These are phyloP conservation scores for Scaptomyza cyrtandrae DNA, from an alignment of 2,888 invertebrate genomes.

Conservation along the genomic window DNA sequence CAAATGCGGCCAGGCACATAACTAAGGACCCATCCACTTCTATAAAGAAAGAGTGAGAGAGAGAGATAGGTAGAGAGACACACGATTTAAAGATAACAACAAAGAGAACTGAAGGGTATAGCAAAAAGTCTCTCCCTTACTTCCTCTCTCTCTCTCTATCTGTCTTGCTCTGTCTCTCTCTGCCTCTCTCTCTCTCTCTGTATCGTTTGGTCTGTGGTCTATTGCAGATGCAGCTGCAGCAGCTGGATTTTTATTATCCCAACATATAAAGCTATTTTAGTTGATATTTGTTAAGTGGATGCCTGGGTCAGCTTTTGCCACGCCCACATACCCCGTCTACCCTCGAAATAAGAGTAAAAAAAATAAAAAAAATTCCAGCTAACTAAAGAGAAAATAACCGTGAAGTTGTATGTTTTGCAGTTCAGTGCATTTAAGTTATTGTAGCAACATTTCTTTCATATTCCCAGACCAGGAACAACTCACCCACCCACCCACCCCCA, in stretches of 20 bases:
- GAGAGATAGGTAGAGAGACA: background rate
- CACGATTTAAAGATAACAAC: slow-evolving; percentile 21
- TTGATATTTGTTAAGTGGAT: slow-evolving; percentile 67
- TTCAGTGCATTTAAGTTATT: slow-evolving; percentile 74
- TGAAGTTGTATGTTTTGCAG: slow-evolving; percentile 77
- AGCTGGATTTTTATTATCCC: slow-evolving; percentile 69
- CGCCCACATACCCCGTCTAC: slow-evolving; percentile 12
- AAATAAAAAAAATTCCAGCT: slow-evolving; percentile 50
- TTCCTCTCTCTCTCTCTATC: background rate
- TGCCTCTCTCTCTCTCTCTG: background rate
- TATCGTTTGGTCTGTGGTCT: slow-evolving; percentile 1
- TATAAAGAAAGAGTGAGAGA: background rate
- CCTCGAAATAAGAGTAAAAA: slow-evolving; percentile 11
- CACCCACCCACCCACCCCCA: background rate
- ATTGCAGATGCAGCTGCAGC: slow-evolving; percentile 28
- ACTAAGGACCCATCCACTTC: slow-evolving; percentile 23
- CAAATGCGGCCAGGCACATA: slow-evolving; percentile 36
- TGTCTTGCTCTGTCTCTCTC: background rate
- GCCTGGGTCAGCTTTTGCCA: slow-evolving; percentile 52
- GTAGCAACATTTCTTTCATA: slow-evolving; percentile 58
- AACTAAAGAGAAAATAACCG: slow-evolving; percentile 75
- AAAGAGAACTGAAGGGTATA: background rate
- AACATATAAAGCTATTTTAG: slow-evolving; percentile 72
- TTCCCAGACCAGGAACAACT: slow-evolving; percentile 24
- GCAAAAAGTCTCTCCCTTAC: background rate